Percentiles rank a stretch among this genome's conserved stretches.
Evolutionary conservation across 2,113 vertebrate species (phyloP).

Genomic region (Callipepla squamata): DNA sequence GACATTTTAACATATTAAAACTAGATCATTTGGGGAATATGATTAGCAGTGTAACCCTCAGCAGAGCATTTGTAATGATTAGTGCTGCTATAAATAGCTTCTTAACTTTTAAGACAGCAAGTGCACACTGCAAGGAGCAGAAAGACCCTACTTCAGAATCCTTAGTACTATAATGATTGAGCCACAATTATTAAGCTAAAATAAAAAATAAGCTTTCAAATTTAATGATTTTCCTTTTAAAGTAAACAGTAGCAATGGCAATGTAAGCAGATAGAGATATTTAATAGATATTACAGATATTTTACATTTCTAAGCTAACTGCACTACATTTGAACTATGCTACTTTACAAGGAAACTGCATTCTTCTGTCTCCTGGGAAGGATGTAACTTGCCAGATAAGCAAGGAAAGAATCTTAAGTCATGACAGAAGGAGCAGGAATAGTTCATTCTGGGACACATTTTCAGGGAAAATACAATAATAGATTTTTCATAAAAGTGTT

Average conservation of each 20-base stretch:
- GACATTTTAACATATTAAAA: not conserved
- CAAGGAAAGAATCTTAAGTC: conserved; percentile 35
- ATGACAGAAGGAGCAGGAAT: not conserved
- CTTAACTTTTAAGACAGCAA: not conserved
- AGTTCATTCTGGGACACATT: not conserved
- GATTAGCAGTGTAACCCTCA: not conserved
- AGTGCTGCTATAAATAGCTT: not conserved
- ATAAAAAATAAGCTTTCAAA: not conserved
- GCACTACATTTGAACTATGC: not conserved
- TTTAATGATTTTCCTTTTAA: not conserved
- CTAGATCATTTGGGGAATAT: not conserved
- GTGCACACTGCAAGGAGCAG: not conserved
- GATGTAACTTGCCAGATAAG: not conserved
- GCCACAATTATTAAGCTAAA: not conserved
- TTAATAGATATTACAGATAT: not conserved
- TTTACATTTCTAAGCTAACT: not conserved
- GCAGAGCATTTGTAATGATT: not conserved
- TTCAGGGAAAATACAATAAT: not conserved
- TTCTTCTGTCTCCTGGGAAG: not conserved
- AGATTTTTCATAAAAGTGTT: not conserved
- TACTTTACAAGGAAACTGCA: not conserved
- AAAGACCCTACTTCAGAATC: not conserved
- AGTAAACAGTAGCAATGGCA: not conserved
- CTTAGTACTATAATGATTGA: not conserved
- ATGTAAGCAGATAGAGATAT: not conserved